These are phyloP conservation scores for Xestobium rufovillosum DNA, from an alignment of 2,888 invertebrate genomes.

Conservation along the genomic window DNA sequence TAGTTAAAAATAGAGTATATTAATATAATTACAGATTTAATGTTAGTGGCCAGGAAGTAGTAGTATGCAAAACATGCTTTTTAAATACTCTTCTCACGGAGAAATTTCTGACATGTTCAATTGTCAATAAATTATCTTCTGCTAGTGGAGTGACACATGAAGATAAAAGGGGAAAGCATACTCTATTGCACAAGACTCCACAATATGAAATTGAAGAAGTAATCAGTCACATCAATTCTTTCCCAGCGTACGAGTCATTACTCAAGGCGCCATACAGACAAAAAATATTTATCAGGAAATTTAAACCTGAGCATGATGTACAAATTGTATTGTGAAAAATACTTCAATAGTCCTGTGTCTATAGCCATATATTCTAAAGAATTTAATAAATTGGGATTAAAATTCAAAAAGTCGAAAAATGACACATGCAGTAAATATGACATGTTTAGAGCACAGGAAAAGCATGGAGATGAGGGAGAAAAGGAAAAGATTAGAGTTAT, in stretches of 20 bases:
- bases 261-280: conserved; percentile 12
- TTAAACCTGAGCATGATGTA: conserved; percentile 11
- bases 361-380: conserved; percentile 12
- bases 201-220: conserved; percentile 12
- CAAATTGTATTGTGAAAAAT: conserved; percentile 11
- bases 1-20: conserved; percentile 9
- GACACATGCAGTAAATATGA: too few relatives aligned
- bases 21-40: conserved; percentile 10
- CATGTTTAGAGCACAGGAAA: too few relatives aligned
- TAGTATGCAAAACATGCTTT: conserved; percentile 17
- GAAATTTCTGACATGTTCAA: conserved; percentile 9
- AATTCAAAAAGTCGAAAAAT: too few relatives aligned
- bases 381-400: conserved; percentile 11
- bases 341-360: conserved; percentile 11
- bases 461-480: too few relatives aligned
- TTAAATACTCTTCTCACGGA: conserved; percentile 13
- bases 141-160: conserved; percentile 8
- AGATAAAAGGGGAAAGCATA: conserved; percentile 14
- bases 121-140: conserved; percentile 4
- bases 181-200: conserved; percentile 11
- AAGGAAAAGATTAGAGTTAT: too few relatives aligned
- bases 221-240: conserved; percentile 8
- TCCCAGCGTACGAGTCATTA: conserved; percentile 9
- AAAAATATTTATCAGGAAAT: conserved; percentile 12
- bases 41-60: conserved; percentile 7